Conservation (phyloP, 2,113 vertebrate species). For the Chloroceryle aenea region DNA sequence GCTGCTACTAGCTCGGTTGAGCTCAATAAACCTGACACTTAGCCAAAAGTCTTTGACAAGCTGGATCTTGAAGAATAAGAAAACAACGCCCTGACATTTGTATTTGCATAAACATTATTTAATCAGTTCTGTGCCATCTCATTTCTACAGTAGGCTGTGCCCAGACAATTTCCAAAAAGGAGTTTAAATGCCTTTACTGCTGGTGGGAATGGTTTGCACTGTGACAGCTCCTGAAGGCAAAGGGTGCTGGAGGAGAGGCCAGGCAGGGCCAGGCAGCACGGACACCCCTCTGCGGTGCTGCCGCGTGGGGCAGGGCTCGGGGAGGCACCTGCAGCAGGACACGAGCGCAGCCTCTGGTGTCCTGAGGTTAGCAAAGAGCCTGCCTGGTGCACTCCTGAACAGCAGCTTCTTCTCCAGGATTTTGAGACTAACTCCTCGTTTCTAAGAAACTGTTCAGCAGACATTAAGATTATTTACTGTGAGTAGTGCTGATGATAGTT, state of each 20-base stretch:
- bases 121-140: conserved; percentile 62
- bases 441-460: not conserved
- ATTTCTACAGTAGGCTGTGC: conserved; percentile 40
- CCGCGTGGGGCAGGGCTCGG: accelerated
- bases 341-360: accelerated
- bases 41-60: conserved; percentile 26
- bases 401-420: not conserved
- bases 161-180: conserved; percentile 47
- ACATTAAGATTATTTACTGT: not conserved
- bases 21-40: not conserved
- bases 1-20: conserved; percentile 22
- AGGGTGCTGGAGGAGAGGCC: not conserved
- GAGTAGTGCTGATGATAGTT: not conserved
- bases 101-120: conserved; percentile 51
- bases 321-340: not conserved
- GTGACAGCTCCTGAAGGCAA: conserved; percentile 37
- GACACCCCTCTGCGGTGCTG: not conserved
- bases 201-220: conserved; percentile 27
- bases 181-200: conserved; percentile 38
- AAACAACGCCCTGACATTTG: conserved; percentile 38
- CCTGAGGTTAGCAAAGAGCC: not conserved
- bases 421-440: not conserved
- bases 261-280: not conserved
- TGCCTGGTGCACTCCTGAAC: not conserved
- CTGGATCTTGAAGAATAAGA: conserved; percentile 33